Evolutionary conservation across 2,797 vertebrate genomes (phyloP).

Genomic region (Coreius guichenoti): DNA sequence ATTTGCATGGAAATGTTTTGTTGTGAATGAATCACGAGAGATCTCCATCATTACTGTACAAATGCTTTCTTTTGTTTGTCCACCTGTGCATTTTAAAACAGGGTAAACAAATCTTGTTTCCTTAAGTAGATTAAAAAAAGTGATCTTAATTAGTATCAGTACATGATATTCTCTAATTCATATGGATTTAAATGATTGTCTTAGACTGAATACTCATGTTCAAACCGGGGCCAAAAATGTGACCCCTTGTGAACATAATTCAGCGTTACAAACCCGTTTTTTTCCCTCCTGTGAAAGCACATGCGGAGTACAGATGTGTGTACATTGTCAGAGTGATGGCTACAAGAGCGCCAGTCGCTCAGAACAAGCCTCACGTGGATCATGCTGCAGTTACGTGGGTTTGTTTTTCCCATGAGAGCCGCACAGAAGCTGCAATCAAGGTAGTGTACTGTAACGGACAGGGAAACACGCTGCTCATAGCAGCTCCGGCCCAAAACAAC

Average conservation of each 20-base stretch:
- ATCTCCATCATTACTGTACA: neutral
- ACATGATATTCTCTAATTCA: neutral
- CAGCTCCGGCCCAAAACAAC: slow-evolving; percentile 23
- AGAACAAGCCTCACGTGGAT: slow-evolving; percentile 44
- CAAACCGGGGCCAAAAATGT: slow-evolving; percentile 22
- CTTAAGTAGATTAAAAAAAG: neutral
- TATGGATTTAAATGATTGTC: slow-evolving; percentile 17
- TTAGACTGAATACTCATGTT: neutral
- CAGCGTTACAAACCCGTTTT: neutral
- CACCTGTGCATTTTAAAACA: neutral
- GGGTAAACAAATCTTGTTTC: neutral
- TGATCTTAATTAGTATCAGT: neutral
- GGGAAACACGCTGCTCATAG: neutral
- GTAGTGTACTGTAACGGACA: slow-evolving; percentile 11
- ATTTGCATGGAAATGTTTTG: slow-evolving; percentile 8
- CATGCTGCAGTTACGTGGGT: neutral
- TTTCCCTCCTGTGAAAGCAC: slow-evolving; percentile 3
- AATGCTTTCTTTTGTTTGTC: neutral
- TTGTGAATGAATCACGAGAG: slow-evolving; percentile 5
- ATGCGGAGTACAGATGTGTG: slow-evolving; percentile 44
- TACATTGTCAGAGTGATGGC: slow-evolving; percentile 44
- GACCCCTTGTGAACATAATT: slow-evolving; percentile 27
- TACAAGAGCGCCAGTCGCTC: slow-evolving; percentile 19
- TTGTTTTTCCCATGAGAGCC: slow-evolving; percentile 30
- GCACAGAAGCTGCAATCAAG: slow-evolving; percentile 40